Conservation (phyloP, 2,888 invertebrate species). For the Parelbella ahira region DNA sequence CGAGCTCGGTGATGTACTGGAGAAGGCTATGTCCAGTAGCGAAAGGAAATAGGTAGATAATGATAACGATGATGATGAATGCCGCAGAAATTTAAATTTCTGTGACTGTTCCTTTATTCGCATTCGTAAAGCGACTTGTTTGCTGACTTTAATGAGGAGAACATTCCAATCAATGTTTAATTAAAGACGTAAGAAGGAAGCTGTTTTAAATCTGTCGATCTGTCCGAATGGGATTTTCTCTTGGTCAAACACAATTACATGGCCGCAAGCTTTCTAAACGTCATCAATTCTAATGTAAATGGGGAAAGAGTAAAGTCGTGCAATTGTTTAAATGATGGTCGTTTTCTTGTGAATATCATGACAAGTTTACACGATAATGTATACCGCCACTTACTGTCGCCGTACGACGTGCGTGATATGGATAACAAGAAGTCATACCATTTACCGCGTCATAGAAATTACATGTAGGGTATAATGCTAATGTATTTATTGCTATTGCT, state of each 20-base stretch:
- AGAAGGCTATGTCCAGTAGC: too few relatives aligned
- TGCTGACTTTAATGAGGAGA: slow-evolving; percentile 7
- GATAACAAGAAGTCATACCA: slow-evolving; percentile 5
- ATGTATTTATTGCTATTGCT: too few relatives aligned
- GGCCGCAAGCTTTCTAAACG: slow-evolving; percentile 5
- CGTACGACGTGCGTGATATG: slow-evolving; percentile 3
- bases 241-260: slow-evolving; percentile 8
- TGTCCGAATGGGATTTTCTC: slow-evolving; percentile 3
- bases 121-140: too few relatives aligned
- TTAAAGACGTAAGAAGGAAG: slow-evolving; percentile 3
- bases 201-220: slow-evolving; percentile 3
- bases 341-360: slow-evolving; percentile 1
- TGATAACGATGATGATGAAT: too few relatives aligned
- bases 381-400: slow-evolving; percentile 3
- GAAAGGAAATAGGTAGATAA: too few relatives aligned
- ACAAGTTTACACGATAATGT: slow-evolving; percentile 12
- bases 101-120: too few relatives aligned
- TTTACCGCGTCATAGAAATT: too few relatives aligned
- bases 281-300: slow-evolving; percentile 9
- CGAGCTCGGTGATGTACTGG: too few relatives aligned
- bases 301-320: slow-evolving; percentile 8
- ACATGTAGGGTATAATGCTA: too few relatives aligned
- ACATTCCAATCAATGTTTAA: slow-evolving; percentile 13
- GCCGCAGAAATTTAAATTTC: too few relatives aligned
- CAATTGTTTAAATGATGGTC: slow-evolving; percentile 12